A percentile compares a stretch with the other conserved stretches of the same genome.
Evolutionary conservation across 2,113 vertebrate species (phyloP).

Genomic region (Tursiops truncatus): DNA sequence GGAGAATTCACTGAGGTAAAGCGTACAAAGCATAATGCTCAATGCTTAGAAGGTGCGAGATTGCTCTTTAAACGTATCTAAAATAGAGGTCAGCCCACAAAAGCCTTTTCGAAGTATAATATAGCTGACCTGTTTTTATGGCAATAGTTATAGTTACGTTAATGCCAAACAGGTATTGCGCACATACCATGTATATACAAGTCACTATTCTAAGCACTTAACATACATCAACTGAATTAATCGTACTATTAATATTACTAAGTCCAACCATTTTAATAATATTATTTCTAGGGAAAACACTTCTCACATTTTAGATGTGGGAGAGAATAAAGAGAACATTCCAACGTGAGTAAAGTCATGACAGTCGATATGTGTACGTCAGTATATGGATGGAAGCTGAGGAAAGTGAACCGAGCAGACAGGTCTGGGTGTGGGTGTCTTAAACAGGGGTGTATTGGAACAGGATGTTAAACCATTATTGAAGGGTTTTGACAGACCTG

Average conservation of each 20-base stretch:
- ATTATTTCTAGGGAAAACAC: neutral
- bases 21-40: neutral
- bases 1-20: conserved; percentile 18
- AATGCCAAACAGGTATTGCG: neutral
- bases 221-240: neutral
- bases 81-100: neutral
- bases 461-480: neutral
- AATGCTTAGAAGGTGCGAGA: neutral
- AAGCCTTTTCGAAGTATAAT: neutral
- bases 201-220: neutral
- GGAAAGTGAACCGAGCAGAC: neutral
- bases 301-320: neutral
- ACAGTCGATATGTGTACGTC: neutral
- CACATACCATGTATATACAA: neutral
- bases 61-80: neutral
- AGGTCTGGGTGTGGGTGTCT: neutral
- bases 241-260: neutral
- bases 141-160: neutral
- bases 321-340: neutral
- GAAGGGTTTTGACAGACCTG: neutral
- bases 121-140: neutral
- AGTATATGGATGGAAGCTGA: neutral
- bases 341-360: neutral
- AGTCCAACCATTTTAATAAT: neutral
- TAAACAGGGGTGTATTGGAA: neutral